These are phyloP conservation scores for Trichopria drosophilae DNA, from an alignment of 2,888 invertebrate genomes.

Conservation along the genomic window DNA sequence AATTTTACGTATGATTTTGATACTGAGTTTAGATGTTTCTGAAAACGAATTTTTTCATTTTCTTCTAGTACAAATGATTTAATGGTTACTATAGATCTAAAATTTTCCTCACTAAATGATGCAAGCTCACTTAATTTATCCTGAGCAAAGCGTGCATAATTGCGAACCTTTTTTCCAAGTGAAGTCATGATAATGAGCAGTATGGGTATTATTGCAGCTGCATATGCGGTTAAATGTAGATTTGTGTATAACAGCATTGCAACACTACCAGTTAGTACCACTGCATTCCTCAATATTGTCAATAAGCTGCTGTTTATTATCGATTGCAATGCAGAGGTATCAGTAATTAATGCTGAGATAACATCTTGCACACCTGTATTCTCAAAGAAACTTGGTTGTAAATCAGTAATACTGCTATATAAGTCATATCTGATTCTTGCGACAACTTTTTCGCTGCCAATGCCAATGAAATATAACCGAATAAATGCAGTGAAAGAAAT, in stretches of 20 bases:
- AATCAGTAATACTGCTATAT: slow-evolving; percentile 21
- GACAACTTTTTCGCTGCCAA: slow-evolving; percentile 24
- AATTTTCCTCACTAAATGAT: slow-evolving; percentile 19
- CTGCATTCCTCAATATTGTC: slow-evolving; percentile 19
- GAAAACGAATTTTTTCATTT: slow-evolving; percentile 16
- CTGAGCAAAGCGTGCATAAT: slow-evolving; percentile 19
- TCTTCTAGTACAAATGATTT: slow-evolving; percentile 18
- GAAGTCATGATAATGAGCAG: slow-evolving; percentile 21
- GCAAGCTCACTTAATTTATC: slow-evolving; percentile 20
- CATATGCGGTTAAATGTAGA: slow-evolving; percentile 18
- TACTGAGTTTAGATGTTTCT: slow-evolving; percentile 18
- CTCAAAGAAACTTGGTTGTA: slow-evolving; percentile 22
- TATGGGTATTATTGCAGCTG: slow-evolving; percentile 18
- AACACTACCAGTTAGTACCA: slow-evolving; percentile 19
- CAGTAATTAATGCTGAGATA: slow-evolving; percentile 22
- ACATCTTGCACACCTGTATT: slow-evolving; percentile 23
- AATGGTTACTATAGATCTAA: slow-evolving; percentile 14
- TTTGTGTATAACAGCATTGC: slow-evolving; percentile 20
- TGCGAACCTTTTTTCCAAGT: slow-evolving; percentile 20
- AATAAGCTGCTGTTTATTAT: slow-evolving; percentile 21
- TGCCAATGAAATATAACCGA: slow-evolving; percentile 23
- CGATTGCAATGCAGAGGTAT: slow-evolving; percentile 22
- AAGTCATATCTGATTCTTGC: slow-evolving; percentile 22
- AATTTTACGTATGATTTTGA: slow-evolving; percentile 22
- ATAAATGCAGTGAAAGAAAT: slow-evolving; percentile 24